phyloP scores from a whole-genome alignment of 2,797 vertebrate species.

The Rousettus madagascariensis region DNA sequence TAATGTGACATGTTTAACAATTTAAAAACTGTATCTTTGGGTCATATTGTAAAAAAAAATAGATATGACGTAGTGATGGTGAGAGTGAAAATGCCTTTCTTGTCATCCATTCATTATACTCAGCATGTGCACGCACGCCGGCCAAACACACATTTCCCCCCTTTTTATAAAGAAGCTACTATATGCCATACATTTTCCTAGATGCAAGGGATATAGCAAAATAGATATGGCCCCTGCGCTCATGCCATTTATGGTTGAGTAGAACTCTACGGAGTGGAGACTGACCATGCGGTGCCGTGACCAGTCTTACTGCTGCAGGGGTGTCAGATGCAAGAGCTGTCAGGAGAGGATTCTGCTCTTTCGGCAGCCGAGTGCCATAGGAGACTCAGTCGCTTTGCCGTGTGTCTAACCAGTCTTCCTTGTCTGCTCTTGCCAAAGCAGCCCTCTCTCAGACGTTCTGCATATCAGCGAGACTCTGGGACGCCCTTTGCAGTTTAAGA shows the following conservation, averaged over 20 bases:
- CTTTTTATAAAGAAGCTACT: not conserved
- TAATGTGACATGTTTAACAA: conserved; percentile 11
- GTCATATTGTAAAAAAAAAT: conserved; percentile 13
- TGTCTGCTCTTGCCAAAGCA: not conserved
- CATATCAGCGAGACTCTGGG: not conserved
- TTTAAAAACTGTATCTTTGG: conserved; percentile 36
- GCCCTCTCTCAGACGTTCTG: not conserved
- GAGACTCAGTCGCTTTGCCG: not conserved
- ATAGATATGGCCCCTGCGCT: not conserved
- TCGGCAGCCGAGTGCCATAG: not conserved
- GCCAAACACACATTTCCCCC: no score
- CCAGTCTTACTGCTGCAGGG: not conserved
- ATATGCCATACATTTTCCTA: not conserved
- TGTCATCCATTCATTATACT: not conserved
- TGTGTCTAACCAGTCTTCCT: not conserved
- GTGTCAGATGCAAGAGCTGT: not conserved
- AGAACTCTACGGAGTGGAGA: not conserved
- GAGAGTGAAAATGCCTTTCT: not conserved
- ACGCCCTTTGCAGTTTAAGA: not conserved
- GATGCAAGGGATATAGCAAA: not conserved
- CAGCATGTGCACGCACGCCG: no score
- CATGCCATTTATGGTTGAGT: not conserved
- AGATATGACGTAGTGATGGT: not conserved
- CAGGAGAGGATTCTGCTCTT: not conserved
- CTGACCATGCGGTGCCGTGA: not conserved